Conservation (phyloP, 2,797 vertebrate genomes). For the Gallirallus australis region DNA sequence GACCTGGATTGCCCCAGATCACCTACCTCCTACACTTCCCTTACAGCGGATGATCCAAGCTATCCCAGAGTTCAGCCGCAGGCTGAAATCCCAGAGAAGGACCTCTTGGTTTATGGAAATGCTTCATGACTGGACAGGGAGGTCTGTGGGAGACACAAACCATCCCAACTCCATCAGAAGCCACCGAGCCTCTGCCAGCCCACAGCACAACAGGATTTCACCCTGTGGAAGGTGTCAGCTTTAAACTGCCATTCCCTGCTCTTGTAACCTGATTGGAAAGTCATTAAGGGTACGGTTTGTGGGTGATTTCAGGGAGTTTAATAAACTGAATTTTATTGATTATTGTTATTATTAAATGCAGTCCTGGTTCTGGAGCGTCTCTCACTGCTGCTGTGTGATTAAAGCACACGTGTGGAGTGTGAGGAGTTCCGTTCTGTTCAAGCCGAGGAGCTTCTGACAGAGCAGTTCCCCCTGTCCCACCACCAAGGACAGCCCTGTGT, state of each 20-base stretch:
- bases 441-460: not conserved
- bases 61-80: not conserved
- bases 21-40: too few species aligned
- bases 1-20: not conserved
- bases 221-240: fast-evolving
- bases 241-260: not conserved
- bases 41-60: not conserved
- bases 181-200: not conserved
- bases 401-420: not conserved
- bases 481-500: not conserved
- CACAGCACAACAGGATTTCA: too few species aligned
- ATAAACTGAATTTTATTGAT: not conserved
- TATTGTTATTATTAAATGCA: not conserved
- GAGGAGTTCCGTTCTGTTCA: not conserved
- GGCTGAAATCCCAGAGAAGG: not conserved
- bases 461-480: not conserved
- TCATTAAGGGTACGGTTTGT: too few species aligned
- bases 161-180: not conserved
- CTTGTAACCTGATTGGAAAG: not conserved
- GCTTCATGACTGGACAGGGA: not conserved
- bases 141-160: not conserved
- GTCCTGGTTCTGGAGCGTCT: not conserved
- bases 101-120: not conserved
- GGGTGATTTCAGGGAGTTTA: not conserved
- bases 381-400: not conserved